Conservation (phyloP, 2,888 invertebrate species). For the Caenorhabditis japonica region DNA sequence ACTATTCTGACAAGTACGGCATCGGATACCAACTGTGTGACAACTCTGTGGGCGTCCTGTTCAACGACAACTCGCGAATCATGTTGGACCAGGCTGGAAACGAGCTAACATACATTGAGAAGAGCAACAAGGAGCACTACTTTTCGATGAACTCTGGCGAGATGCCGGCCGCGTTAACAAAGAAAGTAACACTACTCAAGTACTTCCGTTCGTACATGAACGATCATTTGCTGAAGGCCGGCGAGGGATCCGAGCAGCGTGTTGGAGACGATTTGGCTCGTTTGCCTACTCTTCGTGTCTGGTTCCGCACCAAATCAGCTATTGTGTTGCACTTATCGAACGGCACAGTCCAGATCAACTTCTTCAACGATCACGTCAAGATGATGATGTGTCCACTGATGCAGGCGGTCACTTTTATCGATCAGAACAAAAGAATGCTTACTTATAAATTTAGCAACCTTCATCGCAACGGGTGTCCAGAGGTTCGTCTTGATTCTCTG, state of each 20-base stretch:
- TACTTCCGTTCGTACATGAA: too few relatives aligned
- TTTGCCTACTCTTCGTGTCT: conserved; percentile 93
- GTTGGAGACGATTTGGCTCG: conserved; percentile 92
- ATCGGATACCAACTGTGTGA: too few relatives aligned
- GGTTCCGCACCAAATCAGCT: conserved; percentile 95
- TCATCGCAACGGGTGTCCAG: conserved; percentile 61
- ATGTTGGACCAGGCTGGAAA: too few relatives aligned
- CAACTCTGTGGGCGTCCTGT: too few relatives aligned
- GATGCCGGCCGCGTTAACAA: too few relatives aligned
- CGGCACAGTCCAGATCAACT: conserved; percentile 82
- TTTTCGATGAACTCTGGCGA: too few relatives aligned
- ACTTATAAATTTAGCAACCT: conserved; percentile 83
- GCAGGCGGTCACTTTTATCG: conserved; percentile 96
- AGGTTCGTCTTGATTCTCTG: conserved; percentile 28
- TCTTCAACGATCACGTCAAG: conserved; percentile 88
- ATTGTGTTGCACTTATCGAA: conserved; percentile 97
- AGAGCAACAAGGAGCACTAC: too few relatives aligned
- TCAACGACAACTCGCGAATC: too few relatives aligned
- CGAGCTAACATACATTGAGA: too few relatives aligned
- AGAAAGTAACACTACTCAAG: too few relatives aligned
- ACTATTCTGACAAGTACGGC: too few relatives aligned
- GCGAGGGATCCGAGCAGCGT: background rate
- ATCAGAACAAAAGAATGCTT: conserved; percentile 89
- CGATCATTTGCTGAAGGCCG: too few relatives aligned
- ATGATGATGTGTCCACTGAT: conserved; percentile 97